Evolutionary conservation across 2,888 invertebrate species (phyloP).

Genomic region (Cylloceria caligata): DNA sequence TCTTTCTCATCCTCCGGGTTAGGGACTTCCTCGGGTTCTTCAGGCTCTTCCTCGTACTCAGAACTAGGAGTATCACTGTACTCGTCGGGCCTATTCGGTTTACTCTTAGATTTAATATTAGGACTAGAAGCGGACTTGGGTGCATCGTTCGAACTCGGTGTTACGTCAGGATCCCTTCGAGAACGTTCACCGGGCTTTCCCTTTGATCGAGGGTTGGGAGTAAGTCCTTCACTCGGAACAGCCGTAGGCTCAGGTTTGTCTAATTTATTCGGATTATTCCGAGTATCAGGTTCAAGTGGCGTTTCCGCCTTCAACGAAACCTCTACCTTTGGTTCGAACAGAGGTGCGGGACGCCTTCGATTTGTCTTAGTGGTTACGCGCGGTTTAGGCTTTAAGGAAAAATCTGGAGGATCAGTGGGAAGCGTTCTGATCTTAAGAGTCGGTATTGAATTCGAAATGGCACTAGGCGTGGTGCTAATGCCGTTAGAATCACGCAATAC

Average conservation of each 20-base stretch:
- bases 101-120: not conserved
- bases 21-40: conserved; percentile 53
- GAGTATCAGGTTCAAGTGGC: conserved; percentile 48
- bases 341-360: conserved; percentile 48
- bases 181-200: conserved; percentile 29
- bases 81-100: conserved; percentile 48
- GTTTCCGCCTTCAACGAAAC: conserved; percentile 29
- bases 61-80: conserved; percentile 54
- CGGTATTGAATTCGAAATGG: conserved; percentile 53
- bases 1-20: conserved; percentile 56
- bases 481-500: conserved; percentile 53
- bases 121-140: conserved; percentile 14
- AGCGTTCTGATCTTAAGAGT: conserved; percentile 63
- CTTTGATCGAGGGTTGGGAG: conserved; percentile 42
- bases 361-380: conserved; percentile 34
- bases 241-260: conserved; percentile 51
- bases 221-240: conserved; percentile 44
- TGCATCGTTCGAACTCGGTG: conserved; percentile 12
- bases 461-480: conserved; percentile 57
- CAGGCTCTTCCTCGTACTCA: conserved; percentile 51
- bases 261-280: conserved; percentile 24
- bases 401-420: conserved; percentile 65
- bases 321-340: conserved; percentile 36
- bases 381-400: conserved; percentile 42
- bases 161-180: conserved; percentile 19